A percentile compares a stretch with the other conserved stretches of the same genome.
phyloP scores from a whole-genome alignment of 2,888 invertebrate genomes.

The Lepidonotus clava region DNA sequence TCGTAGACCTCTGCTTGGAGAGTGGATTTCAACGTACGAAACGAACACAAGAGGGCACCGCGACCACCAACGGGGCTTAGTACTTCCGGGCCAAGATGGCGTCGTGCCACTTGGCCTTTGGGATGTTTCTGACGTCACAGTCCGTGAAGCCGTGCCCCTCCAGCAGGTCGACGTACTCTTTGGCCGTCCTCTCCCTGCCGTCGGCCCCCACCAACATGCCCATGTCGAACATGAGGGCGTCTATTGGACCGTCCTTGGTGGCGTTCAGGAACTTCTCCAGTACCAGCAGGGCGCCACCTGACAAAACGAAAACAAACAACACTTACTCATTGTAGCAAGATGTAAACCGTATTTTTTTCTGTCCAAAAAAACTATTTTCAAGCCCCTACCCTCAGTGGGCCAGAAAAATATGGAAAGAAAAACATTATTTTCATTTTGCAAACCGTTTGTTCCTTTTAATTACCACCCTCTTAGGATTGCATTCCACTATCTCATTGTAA shows the following conservation, averaged over 20 bases:
- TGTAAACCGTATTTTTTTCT: too few species aligned
- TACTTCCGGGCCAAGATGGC: constrained; percentile 68
- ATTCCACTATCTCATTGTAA: too few species aligned
- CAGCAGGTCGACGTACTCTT: constrained; percentile 70
- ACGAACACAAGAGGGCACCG: background rate
- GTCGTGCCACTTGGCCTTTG: constrained; percentile 62
- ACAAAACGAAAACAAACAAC: too few species aligned
- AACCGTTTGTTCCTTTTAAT: too few species aligned
- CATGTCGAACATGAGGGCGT: constrained; percentile 68
- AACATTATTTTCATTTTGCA: too few species aligned
- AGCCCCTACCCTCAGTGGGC: too few species aligned
- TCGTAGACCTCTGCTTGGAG: too few species aligned
- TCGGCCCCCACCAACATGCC: constrained; percentile 68
- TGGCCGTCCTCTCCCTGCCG: constrained; percentile 68
- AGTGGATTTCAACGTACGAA: too few species aligned
- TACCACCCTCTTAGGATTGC: too few species aligned
- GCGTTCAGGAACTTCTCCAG: constrained; percentile 71
- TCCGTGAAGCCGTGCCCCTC: constrained; percentile 67
- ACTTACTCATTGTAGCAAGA: too few species aligned
- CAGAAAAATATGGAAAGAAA: too few species aligned
- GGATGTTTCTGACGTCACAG: constrained; percentile 62
- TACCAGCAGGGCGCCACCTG: constrained; percentile 70
- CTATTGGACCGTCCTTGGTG: constrained; percentile 67
- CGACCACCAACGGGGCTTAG: background rate
- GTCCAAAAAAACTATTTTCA: too few species aligned